A percentile compares a stretch with the other conserved stretches of the same genome.
Conservation (phyloP, 2,113 vertebrate species). For the Dromaius novaehollandiae region DNA sequence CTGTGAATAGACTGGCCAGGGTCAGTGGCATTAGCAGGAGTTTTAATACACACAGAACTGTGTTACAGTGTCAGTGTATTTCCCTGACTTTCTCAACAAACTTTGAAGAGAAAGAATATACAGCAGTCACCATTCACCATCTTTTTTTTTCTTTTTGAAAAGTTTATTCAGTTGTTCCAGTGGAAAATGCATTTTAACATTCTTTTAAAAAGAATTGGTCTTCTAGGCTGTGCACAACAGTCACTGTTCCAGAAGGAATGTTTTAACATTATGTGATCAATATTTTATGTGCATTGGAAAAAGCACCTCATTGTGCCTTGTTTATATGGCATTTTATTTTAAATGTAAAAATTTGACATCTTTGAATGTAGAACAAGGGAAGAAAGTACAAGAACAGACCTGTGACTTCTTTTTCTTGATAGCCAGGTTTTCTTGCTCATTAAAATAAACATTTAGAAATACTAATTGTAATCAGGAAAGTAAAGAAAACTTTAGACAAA, state of each 20-base stretch:
- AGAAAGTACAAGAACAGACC: background rate
- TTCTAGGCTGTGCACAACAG: background rate
- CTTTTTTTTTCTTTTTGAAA: background rate
- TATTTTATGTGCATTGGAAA: background rate
- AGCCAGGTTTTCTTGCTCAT: background rate
- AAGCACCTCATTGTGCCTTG: background rate
- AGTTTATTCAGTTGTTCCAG: background rate
- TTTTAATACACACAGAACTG: background rate
- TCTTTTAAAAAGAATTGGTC: background rate
- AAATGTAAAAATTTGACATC: background rate
- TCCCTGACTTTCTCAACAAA: background rate
- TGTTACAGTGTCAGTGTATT: background rate
- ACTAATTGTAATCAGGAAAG: background rate
- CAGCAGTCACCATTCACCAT: background rate
- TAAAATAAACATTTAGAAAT: background rate
- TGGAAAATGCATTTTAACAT: background rate
- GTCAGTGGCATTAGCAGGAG: background rate
- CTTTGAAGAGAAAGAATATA: background rate
- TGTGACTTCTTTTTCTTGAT: background rate
- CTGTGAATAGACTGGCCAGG: background rate
- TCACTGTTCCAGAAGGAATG: background rate
- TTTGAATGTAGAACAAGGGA: background rate
- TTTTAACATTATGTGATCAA: background rate
- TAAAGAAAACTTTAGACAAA: background rate
- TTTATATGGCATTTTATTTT: background rate